Conservation (phyloP, 2,797 vertebrate genomes). For the Syncerus caffer region DNA sequence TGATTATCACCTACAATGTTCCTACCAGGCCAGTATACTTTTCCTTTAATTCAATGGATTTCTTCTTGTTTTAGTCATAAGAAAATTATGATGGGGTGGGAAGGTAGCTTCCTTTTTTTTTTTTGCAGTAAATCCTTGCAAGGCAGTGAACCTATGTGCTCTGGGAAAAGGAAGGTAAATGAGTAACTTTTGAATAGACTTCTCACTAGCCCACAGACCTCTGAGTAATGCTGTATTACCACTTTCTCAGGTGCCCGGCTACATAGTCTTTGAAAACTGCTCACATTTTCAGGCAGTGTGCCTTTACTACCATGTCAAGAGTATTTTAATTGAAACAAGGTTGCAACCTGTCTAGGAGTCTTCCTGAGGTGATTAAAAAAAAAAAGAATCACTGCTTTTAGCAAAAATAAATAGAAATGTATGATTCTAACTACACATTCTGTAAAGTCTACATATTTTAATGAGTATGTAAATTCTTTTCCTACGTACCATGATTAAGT, state of each 20-base stretch:
- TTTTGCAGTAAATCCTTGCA: neutral
- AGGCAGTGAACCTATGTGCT: neutral
- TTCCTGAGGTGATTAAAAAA: neutral
- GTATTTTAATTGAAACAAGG: neutral
- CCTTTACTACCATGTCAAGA: neutral
- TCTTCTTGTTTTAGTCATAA: neutral
- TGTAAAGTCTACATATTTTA: neutral
- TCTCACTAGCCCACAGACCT: neutral
- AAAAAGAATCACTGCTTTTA: neutral
- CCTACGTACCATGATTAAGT: neutral
- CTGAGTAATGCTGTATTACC: neutral
- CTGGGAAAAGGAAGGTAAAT: neutral
- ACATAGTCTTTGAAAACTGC: neutral
- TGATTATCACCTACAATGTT: neutral
- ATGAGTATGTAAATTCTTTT: constrained; percentile 8
- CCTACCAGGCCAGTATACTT: neutral
- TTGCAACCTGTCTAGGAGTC: neutral
- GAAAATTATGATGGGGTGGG: neutral
- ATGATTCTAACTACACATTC: constrained; percentile 6
- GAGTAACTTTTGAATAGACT: neutral
- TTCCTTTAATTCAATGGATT: neutral
- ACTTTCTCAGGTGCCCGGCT: neutral
- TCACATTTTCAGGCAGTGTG: neutral
- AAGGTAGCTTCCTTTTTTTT: neutral
- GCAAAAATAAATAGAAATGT: neutral